Percentiles rank a stretch among this genome's conserved stretches.
Conservation (phyloP, 2,113 vertebrate genomes). For the Alectura lathami region DNA sequence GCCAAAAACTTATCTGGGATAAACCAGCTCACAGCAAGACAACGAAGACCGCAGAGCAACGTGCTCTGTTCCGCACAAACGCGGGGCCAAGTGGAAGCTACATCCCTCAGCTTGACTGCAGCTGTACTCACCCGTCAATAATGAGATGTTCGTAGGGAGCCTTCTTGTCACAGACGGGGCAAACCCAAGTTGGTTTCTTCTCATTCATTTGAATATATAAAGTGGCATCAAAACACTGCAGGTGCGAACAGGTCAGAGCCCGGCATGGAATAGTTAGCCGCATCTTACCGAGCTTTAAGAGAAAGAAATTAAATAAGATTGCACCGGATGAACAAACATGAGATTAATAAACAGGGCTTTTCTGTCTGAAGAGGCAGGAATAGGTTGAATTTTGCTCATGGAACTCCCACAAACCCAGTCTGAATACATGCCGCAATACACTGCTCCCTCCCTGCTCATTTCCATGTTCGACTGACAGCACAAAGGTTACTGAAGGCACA, state of each 20-base stretch:
- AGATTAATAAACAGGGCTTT: neutral
- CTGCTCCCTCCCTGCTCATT: neutral
- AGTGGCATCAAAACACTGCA: slow-evolving; percentile 98
- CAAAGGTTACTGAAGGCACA: neutral
- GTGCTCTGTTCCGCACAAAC: neutral
- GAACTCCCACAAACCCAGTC: neutral
- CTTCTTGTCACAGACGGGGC: slow-evolving; percentile 98
- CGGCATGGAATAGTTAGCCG: slow-evolving; percentile 94
- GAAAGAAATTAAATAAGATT: neutral
- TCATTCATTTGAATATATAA: slow-evolving; percentile 99
- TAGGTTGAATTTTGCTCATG: neutral
- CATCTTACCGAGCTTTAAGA: slow-evolving; percentile 94
- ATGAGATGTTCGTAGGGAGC: slow-evolving; percentile 97
- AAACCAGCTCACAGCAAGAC: neutral
- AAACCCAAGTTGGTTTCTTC: slow-evolving; percentile 99
- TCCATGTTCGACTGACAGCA: neutral
- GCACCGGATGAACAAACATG: no score
- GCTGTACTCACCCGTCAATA: slow-evolving; percentile 90
- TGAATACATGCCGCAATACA: fast-evolving
- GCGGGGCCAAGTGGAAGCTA: neutral
- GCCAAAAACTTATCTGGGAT: neutral
- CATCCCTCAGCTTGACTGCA: neutral
- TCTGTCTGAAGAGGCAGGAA: neutral
- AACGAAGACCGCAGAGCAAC: neutral
- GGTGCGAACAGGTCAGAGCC: slow-evolving; percentile 96